A percentile compares a stretch with the other conserved stretches of the same genome.
Evolutionary conservation across 2,888 invertebrate species (phyloP).

Genomic region (Hyalella azteca): DNA sequence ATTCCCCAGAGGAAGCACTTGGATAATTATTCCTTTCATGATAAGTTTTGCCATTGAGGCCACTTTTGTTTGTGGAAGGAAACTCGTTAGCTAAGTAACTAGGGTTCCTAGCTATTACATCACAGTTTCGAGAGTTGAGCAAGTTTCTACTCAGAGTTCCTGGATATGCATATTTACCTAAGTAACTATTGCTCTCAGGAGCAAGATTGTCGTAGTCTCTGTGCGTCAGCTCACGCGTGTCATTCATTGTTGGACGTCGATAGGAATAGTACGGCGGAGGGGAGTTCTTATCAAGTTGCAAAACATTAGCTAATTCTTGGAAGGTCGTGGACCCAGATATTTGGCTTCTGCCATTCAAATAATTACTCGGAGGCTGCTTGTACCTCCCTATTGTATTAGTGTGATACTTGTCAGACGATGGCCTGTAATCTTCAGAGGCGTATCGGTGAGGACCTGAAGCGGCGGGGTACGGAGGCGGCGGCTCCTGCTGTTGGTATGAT

Average conservation of each 20-base stretch:
- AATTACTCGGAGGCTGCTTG: not conserved
- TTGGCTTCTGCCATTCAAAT: not conserved
- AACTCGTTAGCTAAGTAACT: slow-evolving; percentile 20
- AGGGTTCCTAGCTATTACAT: not conserved
- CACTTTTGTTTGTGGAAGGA: slow-evolving; percentile 13
- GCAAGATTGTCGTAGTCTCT: slow-evolving; percentile 15
- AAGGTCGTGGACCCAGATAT: not conserved
- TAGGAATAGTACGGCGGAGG: not conserved
- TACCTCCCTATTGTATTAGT: not conserved
- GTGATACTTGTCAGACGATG: not conserved
- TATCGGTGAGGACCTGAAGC: not conserved
- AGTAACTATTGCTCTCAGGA: not conserved
- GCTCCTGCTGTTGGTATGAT: not conserved
- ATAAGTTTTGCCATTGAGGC: slow-evolving; percentile 21
- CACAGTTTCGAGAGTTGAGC: not conserved
- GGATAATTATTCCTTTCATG: not conserved
- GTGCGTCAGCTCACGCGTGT: not conserved
- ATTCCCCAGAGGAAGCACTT: slow-evolving; percentile 4
- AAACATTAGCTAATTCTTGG: slow-evolving; percentile 4
- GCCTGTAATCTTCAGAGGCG: not conserved
- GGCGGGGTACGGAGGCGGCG: not conserved
- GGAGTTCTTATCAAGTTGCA: not conserved
- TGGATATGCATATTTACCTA: not conserved
- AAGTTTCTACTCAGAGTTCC: slow-evolving; percentile 18
- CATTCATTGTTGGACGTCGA: not conserved